Percentiles rank a stretch among this genome's conserved stretches.
Conservation (phyloP, 2,113 vertebrate genomes). For the Hippocampus comes region DNA sequence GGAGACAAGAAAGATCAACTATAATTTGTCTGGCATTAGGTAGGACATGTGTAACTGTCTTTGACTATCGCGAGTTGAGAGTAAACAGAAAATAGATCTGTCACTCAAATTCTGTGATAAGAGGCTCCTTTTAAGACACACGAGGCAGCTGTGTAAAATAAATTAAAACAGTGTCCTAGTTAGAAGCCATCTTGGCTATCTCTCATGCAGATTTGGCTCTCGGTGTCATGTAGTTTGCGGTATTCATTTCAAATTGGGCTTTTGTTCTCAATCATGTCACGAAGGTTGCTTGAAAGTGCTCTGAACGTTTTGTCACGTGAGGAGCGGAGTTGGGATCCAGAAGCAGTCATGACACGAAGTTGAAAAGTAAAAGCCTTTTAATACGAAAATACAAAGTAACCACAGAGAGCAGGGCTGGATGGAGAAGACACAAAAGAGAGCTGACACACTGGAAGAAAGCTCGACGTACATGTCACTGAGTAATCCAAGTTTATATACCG, state of each 20-base stretch:
- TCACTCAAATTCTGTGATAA: constrained; percentile 63
- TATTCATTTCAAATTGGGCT: constrained; percentile 13
- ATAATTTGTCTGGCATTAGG: constrained; percentile 66
- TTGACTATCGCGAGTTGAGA: constrained; percentile 58
- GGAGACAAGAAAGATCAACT: constrained; percentile 54
- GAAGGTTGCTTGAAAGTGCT: constrained; percentile 26
- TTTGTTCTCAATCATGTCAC: constrained; percentile 35
- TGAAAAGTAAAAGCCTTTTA: too few relatives aligned
- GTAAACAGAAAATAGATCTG: constrained; percentile 63
- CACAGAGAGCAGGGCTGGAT: too few relatives aligned
- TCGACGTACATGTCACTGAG: too few relatives aligned
- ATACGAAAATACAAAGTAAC: too few relatives aligned
- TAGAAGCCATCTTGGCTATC: constrained; percentile 11
- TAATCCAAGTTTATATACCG: too few relatives aligned
- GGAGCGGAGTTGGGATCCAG: too few relatives aligned
- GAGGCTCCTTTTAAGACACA: constrained; percentile 50
- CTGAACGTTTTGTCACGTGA: constrained; percentile 24
- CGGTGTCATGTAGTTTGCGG: constrained; percentile 11
- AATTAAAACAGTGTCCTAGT: constrained; percentile 41
- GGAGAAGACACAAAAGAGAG: too few relatives aligned
- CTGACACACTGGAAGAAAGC: too few relatives aligned
- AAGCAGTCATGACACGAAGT: too few relatives aligned
- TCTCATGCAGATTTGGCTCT: constrained; percentile 30
- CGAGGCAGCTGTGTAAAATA: constrained; percentile 23
- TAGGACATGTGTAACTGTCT: constrained; percentile 69